A percentile compares a stretch with the other conserved stretches of the same genome.
These are phyloP conservation scores for Tenthredo scrophulariae DNA, from an alignment of 2,888 invertebrate genomes.

Conservation along the genomic window DNA sequence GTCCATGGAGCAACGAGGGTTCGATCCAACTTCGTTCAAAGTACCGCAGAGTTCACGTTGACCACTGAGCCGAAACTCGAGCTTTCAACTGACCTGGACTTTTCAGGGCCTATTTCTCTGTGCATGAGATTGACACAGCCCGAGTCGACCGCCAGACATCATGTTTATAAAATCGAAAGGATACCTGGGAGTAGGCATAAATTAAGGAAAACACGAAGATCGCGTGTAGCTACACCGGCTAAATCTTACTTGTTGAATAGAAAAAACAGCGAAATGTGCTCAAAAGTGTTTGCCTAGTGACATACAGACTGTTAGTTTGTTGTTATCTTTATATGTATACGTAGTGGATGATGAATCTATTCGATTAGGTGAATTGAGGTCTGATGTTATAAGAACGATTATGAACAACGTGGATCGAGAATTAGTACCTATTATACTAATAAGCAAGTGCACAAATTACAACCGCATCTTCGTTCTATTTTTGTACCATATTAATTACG, in stretches of 20 bases:
- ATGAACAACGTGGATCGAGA: constrained; percentile 30
- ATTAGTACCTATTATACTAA: constrained; percentile 24
- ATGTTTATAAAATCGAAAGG: constrained; percentile 84
- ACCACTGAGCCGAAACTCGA: constrained; percentile 85
- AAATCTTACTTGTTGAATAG: constrained; percentile 87
- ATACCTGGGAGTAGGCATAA: constrained; percentile 83
- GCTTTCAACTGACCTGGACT: constrained; percentile 88
- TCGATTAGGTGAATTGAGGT: constrained; percentile 1
- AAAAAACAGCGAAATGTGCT: constrained; percentile 90
- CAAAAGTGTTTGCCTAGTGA: constrained; percentile 72
- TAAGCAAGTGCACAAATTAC: constrained; percentile 4
- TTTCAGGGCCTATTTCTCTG: constrained; percentile 86
- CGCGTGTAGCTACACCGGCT: constrained; percentile 82
- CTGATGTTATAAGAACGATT: constrained; percentile 7
- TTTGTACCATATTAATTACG: constrained; percentile 65
- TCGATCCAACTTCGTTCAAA: constrained; percentile 84
- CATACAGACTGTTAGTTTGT: constrained; percentile 23
- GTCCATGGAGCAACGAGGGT: constrained; percentile 83
- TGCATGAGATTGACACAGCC: constrained; percentile 89
- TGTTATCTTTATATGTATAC: background rate
- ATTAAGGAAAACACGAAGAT: constrained; percentile 81
- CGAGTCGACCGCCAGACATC: constrained; percentile 82
- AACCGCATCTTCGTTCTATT: constrained; percentile 64
- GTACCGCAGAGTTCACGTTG: constrained; percentile 84
- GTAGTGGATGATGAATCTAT: constrained; percentile 8